Conservation (phyloP, 1,140 invertebrate genomes). For the Andricus grossulariae region DNA sequence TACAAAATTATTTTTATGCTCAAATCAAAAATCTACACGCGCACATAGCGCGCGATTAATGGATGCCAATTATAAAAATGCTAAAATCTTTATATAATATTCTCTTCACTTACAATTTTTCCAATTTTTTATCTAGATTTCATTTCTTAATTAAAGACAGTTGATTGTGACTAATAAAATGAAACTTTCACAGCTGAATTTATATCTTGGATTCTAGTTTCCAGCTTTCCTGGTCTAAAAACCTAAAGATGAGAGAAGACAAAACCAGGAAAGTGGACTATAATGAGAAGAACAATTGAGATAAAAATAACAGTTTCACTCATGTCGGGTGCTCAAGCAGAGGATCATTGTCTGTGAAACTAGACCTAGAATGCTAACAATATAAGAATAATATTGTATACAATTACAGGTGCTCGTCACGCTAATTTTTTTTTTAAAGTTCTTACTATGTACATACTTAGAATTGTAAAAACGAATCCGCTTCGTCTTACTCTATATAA, state of each 20-base stretch:
- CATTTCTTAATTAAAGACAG: too few species aligned
- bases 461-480: not conserved
- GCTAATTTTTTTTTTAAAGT: not conserved
- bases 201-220: too few species aligned
- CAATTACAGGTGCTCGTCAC: slow-evolving; percentile 9
- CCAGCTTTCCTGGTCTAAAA: too few species aligned
- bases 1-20: too few species aligned
- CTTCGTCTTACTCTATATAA: not conserved
- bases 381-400: not conserved
- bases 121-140: too few species aligned
- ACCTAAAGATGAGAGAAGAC: not conserved
- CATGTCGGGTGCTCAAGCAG: not conserved
- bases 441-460: not conserved
- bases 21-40: too few species aligned
- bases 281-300: slow-evolving; percentile 19
- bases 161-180: too few species aligned
- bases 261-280: slow-evolving; percentile 18
- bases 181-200: too few species aligned
- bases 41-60: too few species aligned
- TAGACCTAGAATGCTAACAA: not conserved
- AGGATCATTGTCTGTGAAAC: slow-evolving; percentile 11
- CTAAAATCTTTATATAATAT: too few species aligned
- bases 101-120: too few species aligned
- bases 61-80: too few species aligned
- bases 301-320: slow-evolving; percentile 14